Evolutionary conservation across 2,113 vertebrate species (phyloP).

Genomic region (Odobenus rosmarus): DNA sequence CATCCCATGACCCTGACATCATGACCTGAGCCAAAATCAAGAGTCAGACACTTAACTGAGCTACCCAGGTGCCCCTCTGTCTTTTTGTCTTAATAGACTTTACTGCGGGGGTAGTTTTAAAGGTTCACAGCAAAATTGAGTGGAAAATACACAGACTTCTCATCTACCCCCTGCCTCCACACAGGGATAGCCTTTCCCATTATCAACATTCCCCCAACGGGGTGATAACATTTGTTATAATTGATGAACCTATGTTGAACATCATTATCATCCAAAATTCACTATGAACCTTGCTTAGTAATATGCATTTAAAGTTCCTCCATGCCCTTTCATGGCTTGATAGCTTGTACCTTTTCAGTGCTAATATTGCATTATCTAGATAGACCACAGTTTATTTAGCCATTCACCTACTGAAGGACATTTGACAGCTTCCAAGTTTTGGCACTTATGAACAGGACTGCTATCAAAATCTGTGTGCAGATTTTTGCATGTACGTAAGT

Average conservation of each 20-base stretch:
- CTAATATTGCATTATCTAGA: not conserved
- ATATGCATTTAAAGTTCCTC: not conserved
- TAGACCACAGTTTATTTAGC: not conserved
- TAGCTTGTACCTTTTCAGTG: not conserved
- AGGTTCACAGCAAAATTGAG: not conserved
- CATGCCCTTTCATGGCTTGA: not conserved
- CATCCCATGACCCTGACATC: not conserved
- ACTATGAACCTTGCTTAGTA: not conserved
- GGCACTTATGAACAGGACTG: not conserved
- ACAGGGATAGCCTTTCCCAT: not conserved
- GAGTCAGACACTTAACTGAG: not conserved
- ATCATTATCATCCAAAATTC: not conserved
- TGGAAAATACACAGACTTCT: not conserved
- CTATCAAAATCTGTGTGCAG: not conserved
- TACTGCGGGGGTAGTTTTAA: not conserved
- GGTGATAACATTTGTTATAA: not conserved
- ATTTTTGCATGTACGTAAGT: not conserved
- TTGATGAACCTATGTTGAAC: not conserved
- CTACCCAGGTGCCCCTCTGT: not conserved
- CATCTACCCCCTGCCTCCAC: not conserved
- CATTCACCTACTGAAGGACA: not conserved
- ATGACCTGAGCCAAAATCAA: not conserved
- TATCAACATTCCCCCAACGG: not conserved
- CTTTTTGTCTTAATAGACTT: not conserved
- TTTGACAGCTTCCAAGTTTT: not conserved